Base-by-base conservation (phyloP, 1,140 invertebrate species). In the Drosophila persimilis region DNA sequence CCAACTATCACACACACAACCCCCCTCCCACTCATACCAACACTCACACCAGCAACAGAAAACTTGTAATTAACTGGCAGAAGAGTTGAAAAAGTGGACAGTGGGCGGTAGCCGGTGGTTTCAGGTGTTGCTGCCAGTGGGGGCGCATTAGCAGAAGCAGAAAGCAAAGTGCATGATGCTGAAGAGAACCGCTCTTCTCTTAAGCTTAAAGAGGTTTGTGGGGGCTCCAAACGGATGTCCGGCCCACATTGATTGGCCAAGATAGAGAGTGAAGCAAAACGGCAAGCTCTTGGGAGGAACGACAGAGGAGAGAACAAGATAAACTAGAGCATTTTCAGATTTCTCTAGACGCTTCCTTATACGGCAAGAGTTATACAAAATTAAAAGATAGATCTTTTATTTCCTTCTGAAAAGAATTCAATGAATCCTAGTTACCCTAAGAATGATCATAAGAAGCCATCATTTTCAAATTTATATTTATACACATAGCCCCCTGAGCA, bases 171-270 rank as follows among this genome's bases (percentile, higher is more conserved):
- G 59, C 62, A 64, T 35, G 31, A 4, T 9, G 6, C 24, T 8
- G 50, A 26, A 61, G 57, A 20, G 44, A 17, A 29, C 15, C 15
- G 15, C 15, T 15, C 15, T 15, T 15, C 15, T 15, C 15, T 15
- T 15, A 15, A 8, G 31, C 24, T 60, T 29, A 2, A 8, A 43
- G 4, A 22, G 11, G 26, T 13, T 13, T 9, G 6, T n/a, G 9
- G 17, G 22, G 20, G 1, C 13, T 44, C 43, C 11, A 20, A 70
- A 50, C 66, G 64, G 66, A 70, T 70, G 66, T 69, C 66, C 66
- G 66, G 66, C 53, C 20, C 29, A 52, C 66, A 50, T 70, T 51
- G 66, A 70, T 70, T 70, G 66, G 66, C 45, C 45, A 29, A 43
- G 50, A 9, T 31, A 7, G 5, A 45, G 24, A 8, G 31, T 3